These are phyloP conservation scores for Zapus hudsonius DNA, from an alignment of 2,113 vertebrate species.

Conservation along the genomic window DNA sequence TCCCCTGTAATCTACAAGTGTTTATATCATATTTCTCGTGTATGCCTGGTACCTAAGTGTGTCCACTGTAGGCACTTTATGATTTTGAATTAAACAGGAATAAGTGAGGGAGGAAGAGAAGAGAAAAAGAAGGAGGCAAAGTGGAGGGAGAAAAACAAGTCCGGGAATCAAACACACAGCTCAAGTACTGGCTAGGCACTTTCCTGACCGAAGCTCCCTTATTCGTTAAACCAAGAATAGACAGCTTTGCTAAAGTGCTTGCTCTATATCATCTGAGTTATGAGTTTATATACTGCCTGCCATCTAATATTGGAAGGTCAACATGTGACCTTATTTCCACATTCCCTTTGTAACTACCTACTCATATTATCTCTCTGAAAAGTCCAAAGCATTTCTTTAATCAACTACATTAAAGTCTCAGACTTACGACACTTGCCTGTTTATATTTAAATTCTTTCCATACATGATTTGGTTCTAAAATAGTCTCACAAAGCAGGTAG, in stretches of 20 bases:
- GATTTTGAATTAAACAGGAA: slow-evolving; percentile 31
- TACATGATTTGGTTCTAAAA: slow-evolving; percentile 40
- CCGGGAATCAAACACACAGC: background rate
- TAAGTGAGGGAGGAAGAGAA: background rate
- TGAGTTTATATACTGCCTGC: background rate
- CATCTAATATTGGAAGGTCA: slow-evolving; percentile 39
- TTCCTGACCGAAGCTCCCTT: background rate
- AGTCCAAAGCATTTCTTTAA: slow-evolving; percentile 50
- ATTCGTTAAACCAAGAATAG: background rate
- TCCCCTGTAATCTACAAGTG: background rate
- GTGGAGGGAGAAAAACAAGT: background rate
- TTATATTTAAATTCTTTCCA: slow-evolving; percentile 30
- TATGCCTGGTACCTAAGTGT: background rate
- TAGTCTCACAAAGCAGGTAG: slow-evolving; percentile 7
- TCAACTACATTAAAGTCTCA: slow-evolving; percentile 20
- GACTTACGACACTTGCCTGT: background rate
- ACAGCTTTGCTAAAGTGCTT: background rate
- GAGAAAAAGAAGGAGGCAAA: background rate
- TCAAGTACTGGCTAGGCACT: background rate
- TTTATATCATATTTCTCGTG: background rate
- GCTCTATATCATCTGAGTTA: background rate
- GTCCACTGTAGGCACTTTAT: background rate
- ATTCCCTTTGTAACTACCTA: slow-evolving; percentile 29
- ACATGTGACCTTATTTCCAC: slow-evolving; percentile 44
- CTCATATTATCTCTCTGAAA: slow-evolving; percentile 3